A percentile compares a stretch with the other conserved stretches of the same genome.
These are phyloP conservation scores for Porites cylindrica DNA, from an alignment of 92 coral and sea anemone species.

Conservation along the genomic window DNA sequence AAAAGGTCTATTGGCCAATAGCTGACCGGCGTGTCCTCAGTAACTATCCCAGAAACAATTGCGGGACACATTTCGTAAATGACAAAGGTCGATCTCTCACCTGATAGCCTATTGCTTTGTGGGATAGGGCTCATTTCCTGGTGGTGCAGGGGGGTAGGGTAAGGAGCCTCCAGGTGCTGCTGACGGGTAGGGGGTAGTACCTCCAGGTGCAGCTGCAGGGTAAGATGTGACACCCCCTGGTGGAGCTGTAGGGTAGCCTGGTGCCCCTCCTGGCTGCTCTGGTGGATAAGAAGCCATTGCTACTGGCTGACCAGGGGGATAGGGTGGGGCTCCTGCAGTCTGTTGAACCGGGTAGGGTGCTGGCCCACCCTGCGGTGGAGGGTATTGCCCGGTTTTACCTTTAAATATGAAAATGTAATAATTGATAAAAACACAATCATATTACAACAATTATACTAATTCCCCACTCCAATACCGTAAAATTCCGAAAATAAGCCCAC, in stretches of 20 bases:
- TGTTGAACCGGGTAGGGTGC: not conserved
- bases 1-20: too few species aligned
- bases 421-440: too few species aligned
- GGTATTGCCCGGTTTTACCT: not conserved
- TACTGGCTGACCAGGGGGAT: conserved; percentile 32
- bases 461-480: too few species aligned
- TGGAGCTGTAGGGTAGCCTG: conserved; percentile 22
- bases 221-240: not conserved
- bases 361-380: not conserved
- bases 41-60: too few species aligned
- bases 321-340: conserved; percentile 40
- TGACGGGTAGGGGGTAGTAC: not conserved
- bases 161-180: conserved; percentile 16
- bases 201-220: not conserved
- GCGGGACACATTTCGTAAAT: too few species aligned
- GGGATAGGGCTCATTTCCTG: not conserved
- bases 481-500: too few species aligned
- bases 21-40: too few species aligned
- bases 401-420: too few species aligned
- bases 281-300: conserved; percentile 1
- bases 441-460: too few species aligned
- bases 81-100: not conserved
- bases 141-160: conserved; percentile 4
- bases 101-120: not conserved
- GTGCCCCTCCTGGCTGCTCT: conserved; percentile 9